These are phyloP conservation scores for Rhodeus uyekii DNA, from an alignment of 2,797 vertebrate genomes.

Conservation along the genomic window DNA sequence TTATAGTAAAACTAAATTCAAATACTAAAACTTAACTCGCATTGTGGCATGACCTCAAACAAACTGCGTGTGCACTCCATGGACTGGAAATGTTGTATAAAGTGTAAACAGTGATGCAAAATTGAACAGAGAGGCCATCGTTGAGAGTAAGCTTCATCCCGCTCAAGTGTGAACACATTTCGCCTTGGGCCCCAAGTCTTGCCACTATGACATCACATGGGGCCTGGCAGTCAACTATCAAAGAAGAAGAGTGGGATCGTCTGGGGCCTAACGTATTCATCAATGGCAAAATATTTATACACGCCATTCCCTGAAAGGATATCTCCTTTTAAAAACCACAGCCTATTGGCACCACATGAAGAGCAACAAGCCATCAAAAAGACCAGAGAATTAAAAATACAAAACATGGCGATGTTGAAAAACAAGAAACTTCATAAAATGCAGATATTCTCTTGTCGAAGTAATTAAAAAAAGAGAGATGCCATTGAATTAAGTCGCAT, in stretches of 20 bases:
- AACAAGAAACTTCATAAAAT: constrained; percentile 37
- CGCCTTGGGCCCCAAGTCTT: constrained; percentile 68
- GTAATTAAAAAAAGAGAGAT: constrained; percentile 28
- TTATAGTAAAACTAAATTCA: constrained; percentile 62
- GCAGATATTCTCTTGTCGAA: constrained; percentile 13
- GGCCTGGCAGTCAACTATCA: constrained; percentile 72
- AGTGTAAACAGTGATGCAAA: constrained; percentile 79
- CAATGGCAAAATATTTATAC: constrained; percentile 83
- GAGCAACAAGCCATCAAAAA: constrained; percentile 79
- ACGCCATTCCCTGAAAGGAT: constrained; percentile 64
- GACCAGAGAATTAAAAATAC: constrained; percentile 78
- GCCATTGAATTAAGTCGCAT: constrained; percentile 30
- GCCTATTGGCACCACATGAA: constrained; percentile 78
- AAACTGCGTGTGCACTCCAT: constrained; percentile 60
- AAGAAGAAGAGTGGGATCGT: constrained; percentile 62
- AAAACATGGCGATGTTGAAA: constrained; percentile 67
- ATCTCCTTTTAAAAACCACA: constrained; percentile 64
- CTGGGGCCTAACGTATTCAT: constrained; percentile 74
- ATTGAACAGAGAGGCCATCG: constrained; percentile 73
- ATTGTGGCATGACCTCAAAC: constrained; percentile 79
- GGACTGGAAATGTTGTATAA: constrained; percentile 52
- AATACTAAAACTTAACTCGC: constrained; percentile 70
- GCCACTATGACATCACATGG: constrained; percentile 77
- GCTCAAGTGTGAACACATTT: constrained; percentile 70
- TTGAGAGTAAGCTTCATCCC: constrained; percentile 67